These are phyloP conservation scores for Cerastoderma edule DNA, from an alignment of 2,888 invertebrate species.

Conservation along the genomic window DNA sequence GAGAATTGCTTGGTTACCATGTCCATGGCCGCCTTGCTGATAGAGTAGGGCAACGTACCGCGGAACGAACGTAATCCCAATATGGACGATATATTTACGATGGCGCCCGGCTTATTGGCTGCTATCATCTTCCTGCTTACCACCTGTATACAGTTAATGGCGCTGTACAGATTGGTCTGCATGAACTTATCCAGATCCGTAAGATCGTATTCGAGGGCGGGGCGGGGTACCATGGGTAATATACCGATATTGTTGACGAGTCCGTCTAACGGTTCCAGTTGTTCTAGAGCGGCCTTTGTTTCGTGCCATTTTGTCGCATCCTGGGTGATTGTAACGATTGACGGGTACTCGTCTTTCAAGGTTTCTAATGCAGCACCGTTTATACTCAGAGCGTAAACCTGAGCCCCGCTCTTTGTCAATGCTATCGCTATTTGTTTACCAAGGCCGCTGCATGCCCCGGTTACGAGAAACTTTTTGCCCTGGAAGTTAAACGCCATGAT, in stretches of 20 bases:
- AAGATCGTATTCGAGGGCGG: background rate
- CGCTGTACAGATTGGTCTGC: conserved; percentile 92
- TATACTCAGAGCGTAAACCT: conserved; percentile 91
- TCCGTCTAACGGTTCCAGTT: conserved; percentile 89
- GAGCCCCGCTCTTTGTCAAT: conserved; percentile 88
- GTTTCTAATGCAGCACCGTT: conserved; percentile 88
- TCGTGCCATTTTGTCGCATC: conserved; percentile 91
- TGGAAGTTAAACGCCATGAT: conserved; percentile 8
- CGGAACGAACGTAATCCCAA: conserved; percentile 88
- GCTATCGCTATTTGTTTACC: conserved; percentile 90
- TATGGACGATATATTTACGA: conserved; percentile 94
- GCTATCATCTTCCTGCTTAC: conserved; percentile 90
- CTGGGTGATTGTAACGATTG: conserved; percentile 85
- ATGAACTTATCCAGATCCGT: conserved; percentile 57
- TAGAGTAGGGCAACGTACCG: conserved; percentile 91
- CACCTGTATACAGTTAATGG: conserved; percentile 91
- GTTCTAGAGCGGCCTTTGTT: conserved; percentile 87
- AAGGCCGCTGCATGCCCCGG: conserved; percentile 94
- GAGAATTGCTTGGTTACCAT: conserved; percentile 86
- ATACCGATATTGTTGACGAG: conserved; percentile 95
- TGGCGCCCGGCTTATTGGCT: conserved; percentile 89
- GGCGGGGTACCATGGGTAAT: background rate
- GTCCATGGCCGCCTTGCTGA: conserved; percentile 95
- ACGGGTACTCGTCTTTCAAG: conserved; percentile 84
- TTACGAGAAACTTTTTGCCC: conserved; percentile 85